These are phyloP conservation scores for Caenorhabditis afra DNA, from an alignment of 2,888 invertebrate species.

Conservation along the genomic window DNA sequence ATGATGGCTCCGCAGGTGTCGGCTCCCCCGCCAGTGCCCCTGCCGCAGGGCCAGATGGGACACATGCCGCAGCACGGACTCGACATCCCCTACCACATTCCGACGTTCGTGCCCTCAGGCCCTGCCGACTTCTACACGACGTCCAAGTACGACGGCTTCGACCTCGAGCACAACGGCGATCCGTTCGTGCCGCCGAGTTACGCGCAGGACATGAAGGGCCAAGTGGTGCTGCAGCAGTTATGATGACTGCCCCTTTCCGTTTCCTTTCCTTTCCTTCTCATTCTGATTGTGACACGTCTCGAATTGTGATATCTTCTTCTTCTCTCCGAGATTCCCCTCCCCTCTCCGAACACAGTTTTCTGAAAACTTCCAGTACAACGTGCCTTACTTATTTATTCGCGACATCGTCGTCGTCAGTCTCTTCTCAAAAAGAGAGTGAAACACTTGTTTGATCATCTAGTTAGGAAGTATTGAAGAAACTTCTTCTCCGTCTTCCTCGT, in stretches of 20 bases:
- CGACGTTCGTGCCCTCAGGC: constrained; percentile 27
- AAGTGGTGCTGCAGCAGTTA: constrained; percentile 78
- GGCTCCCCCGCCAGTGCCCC: constrained; percentile 25
- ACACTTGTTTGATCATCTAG: constrained; percentile 22
- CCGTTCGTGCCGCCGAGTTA: constrained; percentile 79
- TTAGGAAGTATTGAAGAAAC: constrained; percentile 43
- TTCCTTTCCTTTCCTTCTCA: constrained; percentile 17
- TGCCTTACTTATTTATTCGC: constrained; percentile 48
- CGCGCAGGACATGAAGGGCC: constrained; percentile 77
- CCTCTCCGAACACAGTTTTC: constrained; percentile 4
- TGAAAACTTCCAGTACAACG: constrained; percentile 44
- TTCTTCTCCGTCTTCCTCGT: constrained; percentile 14
- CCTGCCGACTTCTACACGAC: constrained; percentile 44
- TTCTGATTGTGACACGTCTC: constrained; percentile 54
- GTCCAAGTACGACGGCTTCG: constrained; percentile 38
- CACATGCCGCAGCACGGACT: constrained; percentile 52
- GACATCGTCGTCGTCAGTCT: neutral
- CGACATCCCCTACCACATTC: constrained; percentile 54
- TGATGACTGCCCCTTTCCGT: constrained; percentile 51
- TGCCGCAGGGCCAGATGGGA: constrained; percentile 36
- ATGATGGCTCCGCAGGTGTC: constrained; percentile 33
- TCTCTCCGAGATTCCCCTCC: neutral
- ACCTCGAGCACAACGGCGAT: constrained; percentile 71
- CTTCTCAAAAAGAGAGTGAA: neutral
- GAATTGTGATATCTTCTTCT: constrained; percentile 56